Conservation (phyloP, 2,113 vertebrate species). For the Misgurnus anguillicaudatus region DNA sequence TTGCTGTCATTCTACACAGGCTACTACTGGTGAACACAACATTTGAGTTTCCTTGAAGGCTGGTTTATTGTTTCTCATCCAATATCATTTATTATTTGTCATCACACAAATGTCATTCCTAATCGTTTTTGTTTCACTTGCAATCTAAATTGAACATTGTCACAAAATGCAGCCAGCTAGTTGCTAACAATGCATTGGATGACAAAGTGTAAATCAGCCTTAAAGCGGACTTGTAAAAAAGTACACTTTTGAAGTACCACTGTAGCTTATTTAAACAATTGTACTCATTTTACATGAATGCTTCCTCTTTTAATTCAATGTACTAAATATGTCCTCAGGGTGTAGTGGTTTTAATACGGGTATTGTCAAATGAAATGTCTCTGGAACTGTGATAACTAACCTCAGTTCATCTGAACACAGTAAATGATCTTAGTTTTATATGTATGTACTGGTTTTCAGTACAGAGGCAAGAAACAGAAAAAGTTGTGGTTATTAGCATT, state of each 20-base stretch:
- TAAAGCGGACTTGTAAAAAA: slow-evolving; percentile 6
- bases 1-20: neutral
- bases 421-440: neutral
- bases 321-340: slow-evolving; percentile 73
- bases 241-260: slow-evolving; percentile 38
- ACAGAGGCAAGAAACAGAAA: neutral
- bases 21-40: neutral
- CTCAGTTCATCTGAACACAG: slow-evolving; percentile 41
- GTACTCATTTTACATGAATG: slow-evolving; percentile 42
- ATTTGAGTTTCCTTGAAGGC: slow-evolving; percentile 2
- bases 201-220: neutral
- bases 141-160: neutral
- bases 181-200: neutral
- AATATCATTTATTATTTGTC: neutral
- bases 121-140: neutral
- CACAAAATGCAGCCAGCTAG: neutral
- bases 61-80: slow-evolving; percentile 2
- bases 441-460: neutral
- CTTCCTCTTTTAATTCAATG: slow-evolving; percentile 57
- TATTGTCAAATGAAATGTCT: slow-evolving; percentile 66
- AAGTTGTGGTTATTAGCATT: neutral
- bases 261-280: slow-evolving; percentile 11
- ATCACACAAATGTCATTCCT: neutral
- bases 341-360: slow-evolving; percentile 78
- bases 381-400: slow-evolving; percentile 58